A percentile compares a stretch with the other conserved stretches of the same genome.
These are phyloP conservation scores for Campoplex capitator DNA, from an alignment of 2,888 invertebrate species.

Conservation along the genomic window DNA sequence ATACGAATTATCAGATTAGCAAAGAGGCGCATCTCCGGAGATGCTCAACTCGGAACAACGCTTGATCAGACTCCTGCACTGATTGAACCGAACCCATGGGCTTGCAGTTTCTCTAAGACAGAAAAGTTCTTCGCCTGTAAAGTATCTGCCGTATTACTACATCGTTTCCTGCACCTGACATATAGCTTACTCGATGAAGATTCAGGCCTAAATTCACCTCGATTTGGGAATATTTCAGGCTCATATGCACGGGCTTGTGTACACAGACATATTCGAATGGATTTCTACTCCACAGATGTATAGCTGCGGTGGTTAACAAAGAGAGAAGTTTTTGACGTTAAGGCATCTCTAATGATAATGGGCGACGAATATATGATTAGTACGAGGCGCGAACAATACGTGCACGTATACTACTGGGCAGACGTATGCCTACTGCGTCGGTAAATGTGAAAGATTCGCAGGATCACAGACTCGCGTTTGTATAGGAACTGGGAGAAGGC, in stretches of 20 bases:
- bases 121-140: not conserved
- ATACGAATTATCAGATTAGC: not conserved
- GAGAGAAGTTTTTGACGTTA: conserved; percentile 68
- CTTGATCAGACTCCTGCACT: not conserved
- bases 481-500: conserved; percentile 50
- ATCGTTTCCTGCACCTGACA: not conserved
- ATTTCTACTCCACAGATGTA: not conserved
- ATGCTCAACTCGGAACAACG: not conserved
- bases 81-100: not conserved
- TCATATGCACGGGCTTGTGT: not conserved
- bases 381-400: conserved; percentile 23
- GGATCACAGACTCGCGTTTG: not conserved
- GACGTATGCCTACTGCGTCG: not conserved
- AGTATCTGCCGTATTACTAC: not conserved
- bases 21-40: not conserved
- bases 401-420: not conserved
- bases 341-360: conserved; percentile 78
- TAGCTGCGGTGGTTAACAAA: conserved; percentile 60
- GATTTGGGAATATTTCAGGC: not conserved
- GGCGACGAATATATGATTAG: conserved; percentile 62
- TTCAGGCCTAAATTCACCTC: not conserved
- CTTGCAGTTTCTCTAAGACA: not conserved
- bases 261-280: not conserved
- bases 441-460: conserved; percentile 7
- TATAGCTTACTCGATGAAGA: not conserved